phyloP scores from a whole-genome alignment of 1,140 invertebrate genomes.

The Sitophilus oryzae region DNA sequence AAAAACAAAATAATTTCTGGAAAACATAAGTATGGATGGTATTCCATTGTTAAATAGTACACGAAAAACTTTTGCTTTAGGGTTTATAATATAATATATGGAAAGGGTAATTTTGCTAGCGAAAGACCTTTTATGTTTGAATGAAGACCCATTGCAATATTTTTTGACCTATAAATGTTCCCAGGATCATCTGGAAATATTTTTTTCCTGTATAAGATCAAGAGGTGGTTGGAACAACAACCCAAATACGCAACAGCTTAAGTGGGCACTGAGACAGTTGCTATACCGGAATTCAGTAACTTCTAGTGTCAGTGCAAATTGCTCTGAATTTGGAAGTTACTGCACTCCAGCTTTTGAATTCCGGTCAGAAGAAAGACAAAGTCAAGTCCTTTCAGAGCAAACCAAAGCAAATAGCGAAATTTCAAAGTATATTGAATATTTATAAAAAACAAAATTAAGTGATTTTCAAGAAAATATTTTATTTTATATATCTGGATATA shows the following conservation, averaged over 20 bases:
- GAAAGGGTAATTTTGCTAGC: slow-evolving; percentile 20
- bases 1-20: slow-evolving; percentile 11
- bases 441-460: slow-evolving; percentile 2
- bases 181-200: slow-evolving; percentile 36
- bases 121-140: slow-evolving; percentile 16
- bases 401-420: not conserved
- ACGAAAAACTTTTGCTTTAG: slow-evolving; percentile 19
- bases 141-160: slow-evolving; percentile 24
- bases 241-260: slow-evolving; percentile 8
- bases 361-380: slow-evolving; percentile 6
- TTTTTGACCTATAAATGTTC: slow-evolving; percentile 36
- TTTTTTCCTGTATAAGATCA: slow-evolving; percentile 33
- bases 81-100: slow-evolving; percentile 15
- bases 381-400: too few species aligned
- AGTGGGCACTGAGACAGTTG: slow-evolving; percentile 14
- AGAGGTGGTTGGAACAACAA: slow-evolving; percentile 30
- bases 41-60: not conserved
- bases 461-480: slow-evolving; percentile 14
- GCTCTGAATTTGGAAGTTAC: slow-evolving; percentile 1
- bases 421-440: not conserved
- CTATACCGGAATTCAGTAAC: slow-evolving; percentile 11
- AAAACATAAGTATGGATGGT: slow-evolving; percentile 4
- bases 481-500: slow-evolving; percentile 9
- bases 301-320: slow-evolving; percentile 10
- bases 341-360: slow-evolving; percentile 14